These are phyloP conservation scores for Tinamus guttatus DNA, from an alignment of 2,113 vertebrate species.

Conservation along the genomic window DNA sequence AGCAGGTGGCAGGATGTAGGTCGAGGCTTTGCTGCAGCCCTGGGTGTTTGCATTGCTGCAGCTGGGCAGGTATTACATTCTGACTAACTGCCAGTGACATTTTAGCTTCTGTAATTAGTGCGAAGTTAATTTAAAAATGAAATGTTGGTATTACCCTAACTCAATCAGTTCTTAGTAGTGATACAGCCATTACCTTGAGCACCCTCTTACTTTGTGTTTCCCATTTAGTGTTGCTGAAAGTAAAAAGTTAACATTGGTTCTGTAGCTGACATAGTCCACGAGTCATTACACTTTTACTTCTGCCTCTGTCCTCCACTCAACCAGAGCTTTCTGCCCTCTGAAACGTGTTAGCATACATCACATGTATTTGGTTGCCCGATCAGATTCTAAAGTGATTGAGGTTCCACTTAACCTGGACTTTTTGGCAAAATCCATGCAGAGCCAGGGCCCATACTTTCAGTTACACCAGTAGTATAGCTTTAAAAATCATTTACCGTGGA, in stretches of 20 bases:
- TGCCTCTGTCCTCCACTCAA: neutral
- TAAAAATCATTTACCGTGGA: too few species aligned
- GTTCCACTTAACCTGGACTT: neutral
- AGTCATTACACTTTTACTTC: neutral
- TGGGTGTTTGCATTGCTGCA: neutral
- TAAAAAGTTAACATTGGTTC: neutral
- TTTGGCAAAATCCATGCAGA: neutral
- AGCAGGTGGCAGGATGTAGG: neutral
- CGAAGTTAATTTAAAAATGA: neutral
- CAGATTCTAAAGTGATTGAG: neutral
- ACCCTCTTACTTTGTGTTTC: neutral
- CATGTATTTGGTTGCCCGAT: neutral
- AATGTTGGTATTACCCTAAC: neutral
- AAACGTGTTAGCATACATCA: neutral
- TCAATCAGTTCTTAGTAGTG: neutral
- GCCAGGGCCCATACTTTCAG: rapidly evolving
- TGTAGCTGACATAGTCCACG: neutral
- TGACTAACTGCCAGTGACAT: neutral
- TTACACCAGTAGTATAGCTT: neutral
- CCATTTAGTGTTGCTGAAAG: neutral
- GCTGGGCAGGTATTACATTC: neutral
- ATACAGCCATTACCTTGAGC: neutral
- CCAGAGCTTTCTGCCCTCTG: neutral
- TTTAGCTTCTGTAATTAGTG: neutral
- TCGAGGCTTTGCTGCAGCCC: neutral